phyloP scores from a whole-genome alignment of 2,797 vertebrate genomes.

The Melanotaenia boesemani region DNA sequence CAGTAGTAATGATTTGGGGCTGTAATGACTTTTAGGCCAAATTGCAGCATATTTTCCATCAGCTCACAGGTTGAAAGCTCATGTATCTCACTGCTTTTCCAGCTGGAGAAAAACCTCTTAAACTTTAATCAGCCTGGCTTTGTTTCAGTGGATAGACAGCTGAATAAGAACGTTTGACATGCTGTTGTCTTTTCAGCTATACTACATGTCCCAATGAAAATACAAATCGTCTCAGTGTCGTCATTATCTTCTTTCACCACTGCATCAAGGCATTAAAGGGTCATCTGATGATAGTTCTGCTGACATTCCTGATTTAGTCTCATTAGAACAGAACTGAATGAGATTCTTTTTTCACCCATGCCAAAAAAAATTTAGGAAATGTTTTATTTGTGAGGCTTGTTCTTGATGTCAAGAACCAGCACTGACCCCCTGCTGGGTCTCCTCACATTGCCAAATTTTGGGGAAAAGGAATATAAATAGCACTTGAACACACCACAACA shows the following conservation, averaged over 20 bases:
- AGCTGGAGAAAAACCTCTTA: conserved; percentile 11
- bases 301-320: not conserved
- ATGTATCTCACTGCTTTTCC: conserved; percentile 22
- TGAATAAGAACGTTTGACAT: conserved; percentile 6
- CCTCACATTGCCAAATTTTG: not conserved
- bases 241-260: not conserved
- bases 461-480: not conserved
- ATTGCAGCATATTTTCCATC: conserved; percentile 48
- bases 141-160: conserved; percentile 8
- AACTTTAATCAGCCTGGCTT: conserved; percentile 10
- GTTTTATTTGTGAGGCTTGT: not conserved
- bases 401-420: not conserved
- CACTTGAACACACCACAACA: not conserved
- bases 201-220: not conserved
- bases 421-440: not conserved
- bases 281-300: not conserved
- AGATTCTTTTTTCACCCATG: not conserved
- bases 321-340: not conserved
- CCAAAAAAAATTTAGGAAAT: not conserved
- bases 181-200: not conserved
- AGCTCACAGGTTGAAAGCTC: conserved; percentile 35
- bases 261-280: not conserved
- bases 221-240: not conserved
- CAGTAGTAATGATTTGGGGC: conserved; percentile 55
- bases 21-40: conserved; percentile 57